Evolutionary conservation across 2,797 vertebrate genomes (phyloP).

Genomic region (Aeoliscus strigatus): DNA sequence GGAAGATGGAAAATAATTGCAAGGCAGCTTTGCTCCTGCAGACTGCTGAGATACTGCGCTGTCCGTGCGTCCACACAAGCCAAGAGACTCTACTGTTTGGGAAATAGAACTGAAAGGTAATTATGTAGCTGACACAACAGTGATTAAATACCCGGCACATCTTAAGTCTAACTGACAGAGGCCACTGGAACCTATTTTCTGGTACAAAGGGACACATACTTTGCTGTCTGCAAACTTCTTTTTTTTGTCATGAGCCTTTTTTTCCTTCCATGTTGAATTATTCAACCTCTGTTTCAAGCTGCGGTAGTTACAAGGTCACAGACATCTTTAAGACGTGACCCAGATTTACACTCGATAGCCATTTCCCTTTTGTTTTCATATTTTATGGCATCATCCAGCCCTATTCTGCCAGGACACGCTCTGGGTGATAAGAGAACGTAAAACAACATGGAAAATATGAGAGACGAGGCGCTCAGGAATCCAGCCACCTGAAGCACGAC

Average conservation of each 20-base stretch:
- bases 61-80: slow-evolving; percentile 13
- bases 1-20: slow-evolving; percentile 44
- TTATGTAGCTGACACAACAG: slow-evolving; percentile 10
- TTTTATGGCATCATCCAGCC: slow-evolving; percentile 49
- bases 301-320: slow-evolving; percentile 19
- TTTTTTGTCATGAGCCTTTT: too few relatives aligned
- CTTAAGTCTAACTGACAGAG: not conserved
- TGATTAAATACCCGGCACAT: slow-evolving; percentile 4
- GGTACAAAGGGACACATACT: not conserved
- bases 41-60: slow-evolving; percentile 13
- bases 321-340: slow-evolving; percentile 20
- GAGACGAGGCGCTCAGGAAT: slow-evolving; percentile 55
- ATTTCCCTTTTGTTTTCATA: slow-evolving; percentile 54
- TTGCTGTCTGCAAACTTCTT: not conserved
- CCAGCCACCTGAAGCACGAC: slow-evolving; percentile 48
- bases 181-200: not conserved
- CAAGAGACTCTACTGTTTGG: slow-evolving; percentile 1
- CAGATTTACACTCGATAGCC: slow-evolving; percentile 53
- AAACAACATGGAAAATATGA: slow-evolving; percentile 50
- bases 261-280: not conserved
- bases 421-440: slow-evolving; percentile 42
- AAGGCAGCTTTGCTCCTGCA: slow-evolving; percentile 22
- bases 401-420: slow-evolving; percentile 61
- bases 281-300: slow-evolving; percentile 7
- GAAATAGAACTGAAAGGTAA: not conserved